Base-by-base conservation (phyloP, 2,888 invertebrate genomes). In the Oasisia sp. region DNA sequence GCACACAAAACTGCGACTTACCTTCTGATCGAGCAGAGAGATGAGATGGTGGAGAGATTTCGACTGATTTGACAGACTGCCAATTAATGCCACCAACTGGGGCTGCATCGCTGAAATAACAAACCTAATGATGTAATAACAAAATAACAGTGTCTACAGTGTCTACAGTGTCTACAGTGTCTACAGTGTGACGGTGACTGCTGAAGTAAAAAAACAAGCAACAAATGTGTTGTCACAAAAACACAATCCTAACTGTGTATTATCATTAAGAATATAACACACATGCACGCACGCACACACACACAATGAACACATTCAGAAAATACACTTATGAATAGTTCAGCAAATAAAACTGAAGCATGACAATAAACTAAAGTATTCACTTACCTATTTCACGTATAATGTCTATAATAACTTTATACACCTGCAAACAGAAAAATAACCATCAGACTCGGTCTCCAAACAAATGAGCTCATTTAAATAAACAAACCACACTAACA, bases 371-470 rank as follows among this genome's bases (percentile, higher is more conserved):
- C 2, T 38, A 38, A 38, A 50, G 32, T 27, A 44, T 74, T 19
- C 74, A 92, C 94, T 93, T 92, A 95, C 95, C 95, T 93, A 95
- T 93, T 94, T 95, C 95, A 93, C 94, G 94, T 32, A 95, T 94
- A 91, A 95, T 94, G 94, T 95, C 95, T 50, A 95, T 94, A 91
- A 95, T 94, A 44, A 94, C 95, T 94, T 94, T 94, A 93, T 95
- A 95, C 9, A 95, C 95, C 95, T 95, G 92, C 93, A 93, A 94
- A 94, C 91, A 50, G 74, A 92, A 38, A 89, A 91, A 90, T 91
- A 2, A 56, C 19, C 38, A 32, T 44, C 19, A 74, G 74, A 74
- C 19, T 50, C 27, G 74, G 27, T 27, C 74, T 19, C 11, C 11
- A 11, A 56, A 56, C 56, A 56, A 19, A 3, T 14, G 14, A 56